Percentiles rank a stretch among this genome's conserved stretches.
phyloP scores from a whole-genome alignment of 2,797 vertebrate species.

The Pseudomugil gertrudae region DNA sequence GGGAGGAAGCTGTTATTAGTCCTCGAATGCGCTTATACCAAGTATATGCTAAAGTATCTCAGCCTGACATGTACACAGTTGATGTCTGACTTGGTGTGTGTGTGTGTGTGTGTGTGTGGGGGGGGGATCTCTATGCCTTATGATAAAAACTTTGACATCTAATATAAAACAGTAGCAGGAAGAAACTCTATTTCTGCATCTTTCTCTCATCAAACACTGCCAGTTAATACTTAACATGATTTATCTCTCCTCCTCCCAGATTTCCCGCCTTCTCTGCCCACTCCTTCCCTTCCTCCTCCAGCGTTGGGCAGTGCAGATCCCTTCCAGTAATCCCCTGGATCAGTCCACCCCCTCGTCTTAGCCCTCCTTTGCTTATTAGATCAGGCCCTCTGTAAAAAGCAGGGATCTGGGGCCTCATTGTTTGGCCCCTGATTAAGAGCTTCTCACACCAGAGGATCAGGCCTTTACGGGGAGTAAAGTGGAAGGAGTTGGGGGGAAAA shows the following conservation, averaged over 20 bases:
- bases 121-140: neutral
- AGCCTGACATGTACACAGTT: too few relatives aligned
- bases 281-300: slow-evolving; percentile 11
- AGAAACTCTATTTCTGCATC: neutral
- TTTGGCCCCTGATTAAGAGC: slow-evolving; percentile 84
- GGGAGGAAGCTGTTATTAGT: too few relatives aligned
- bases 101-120: too few relatives aligned
- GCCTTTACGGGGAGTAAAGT: slow-evolving; percentile 53
- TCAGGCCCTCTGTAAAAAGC: slow-evolving; percentile 74
- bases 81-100: neutral
- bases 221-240: neutral
- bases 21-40: too few relatives aligned
- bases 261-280: neutral
- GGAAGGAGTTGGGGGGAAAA: slow-evolving; percentile 49
- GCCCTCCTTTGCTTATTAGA: slow-evolving; percentile 75
- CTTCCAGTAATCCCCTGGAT: slow-evolving; percentile 72
- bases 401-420: slow-evolving; percentile 77
- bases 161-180: neutral
- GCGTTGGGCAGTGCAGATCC: slow-evolving; percentile 44
- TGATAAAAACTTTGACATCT: neutral
- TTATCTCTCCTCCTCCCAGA: slow-evolving; percentile 5
- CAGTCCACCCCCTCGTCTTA: slow-evolving; percentile 37
- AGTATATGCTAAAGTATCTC: too few relatives aligned
- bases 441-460: slow-evolving; percentile 78
- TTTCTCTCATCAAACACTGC: neutral